Conservation (phyloP, 1,140 invertebrate genomes). For the Stegodyphus mimosarum region DNA sequence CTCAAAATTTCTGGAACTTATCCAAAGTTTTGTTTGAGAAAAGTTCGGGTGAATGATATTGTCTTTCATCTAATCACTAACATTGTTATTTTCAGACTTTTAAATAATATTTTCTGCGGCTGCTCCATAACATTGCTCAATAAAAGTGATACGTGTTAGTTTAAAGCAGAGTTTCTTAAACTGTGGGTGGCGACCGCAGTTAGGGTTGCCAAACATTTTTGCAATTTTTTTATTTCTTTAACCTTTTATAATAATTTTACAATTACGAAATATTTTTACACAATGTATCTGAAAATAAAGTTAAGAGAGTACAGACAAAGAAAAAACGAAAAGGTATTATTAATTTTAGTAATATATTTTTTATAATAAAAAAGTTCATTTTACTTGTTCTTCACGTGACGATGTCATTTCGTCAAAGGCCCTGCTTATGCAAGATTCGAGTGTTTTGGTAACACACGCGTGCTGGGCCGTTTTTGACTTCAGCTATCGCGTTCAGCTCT, state of each 20-base stretch:
- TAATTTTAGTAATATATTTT: too few species aligned
- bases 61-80: too few species aligned
- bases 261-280: not conserved
- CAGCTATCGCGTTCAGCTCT: not conserved
- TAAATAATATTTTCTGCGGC: too few species aligned
- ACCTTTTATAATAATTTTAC: conserved; percentile 1
- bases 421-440: not conserved
- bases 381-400: not conserved
- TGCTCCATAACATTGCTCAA: too few species aligned
- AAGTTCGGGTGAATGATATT: too few species aligned
- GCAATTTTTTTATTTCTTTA: not conserved
- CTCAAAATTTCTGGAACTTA: too few species aligned
- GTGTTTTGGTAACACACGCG: not conserved
- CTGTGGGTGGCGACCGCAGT: not conserved
- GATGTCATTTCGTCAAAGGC: not conserved
- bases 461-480: not conserved
- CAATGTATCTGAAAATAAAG: not conserved
- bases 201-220: not conserved
- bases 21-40: too few species aligned
- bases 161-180: conserved; percentile 8
- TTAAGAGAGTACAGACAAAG: not conserved
- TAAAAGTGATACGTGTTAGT: not conserved
- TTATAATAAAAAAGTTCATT: not conserved
- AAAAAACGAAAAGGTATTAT: not conserved
- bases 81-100: too few species aligned